Conservation (phyloP, 2,113 vertebrate genomes). For the Cranoglanis bouderius region DNA sequence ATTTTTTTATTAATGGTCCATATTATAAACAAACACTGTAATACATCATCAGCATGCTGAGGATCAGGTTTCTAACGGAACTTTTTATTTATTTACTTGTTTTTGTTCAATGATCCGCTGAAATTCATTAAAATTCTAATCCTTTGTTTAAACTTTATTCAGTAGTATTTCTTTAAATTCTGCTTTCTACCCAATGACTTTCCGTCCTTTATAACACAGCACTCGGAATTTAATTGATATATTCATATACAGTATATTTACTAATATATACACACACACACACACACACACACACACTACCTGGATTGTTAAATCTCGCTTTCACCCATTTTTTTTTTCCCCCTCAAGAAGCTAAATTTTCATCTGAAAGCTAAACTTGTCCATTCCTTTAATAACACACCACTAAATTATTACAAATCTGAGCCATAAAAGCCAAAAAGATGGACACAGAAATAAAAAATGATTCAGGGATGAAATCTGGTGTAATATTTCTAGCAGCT, state of each 20-base stretch:
- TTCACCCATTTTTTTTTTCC: not conserved
- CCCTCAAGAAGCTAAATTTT: not conserved
- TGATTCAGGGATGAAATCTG: not conserved
- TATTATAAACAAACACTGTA: too few species aligned
- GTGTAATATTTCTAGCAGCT: not conserved
- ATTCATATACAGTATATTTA: not conserved
- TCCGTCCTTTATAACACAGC: too few species aligned
- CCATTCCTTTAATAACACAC: not conserved
- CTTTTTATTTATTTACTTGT: too few species aligned
- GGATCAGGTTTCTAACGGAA: too few species aligned
- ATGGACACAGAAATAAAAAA: not conserved
- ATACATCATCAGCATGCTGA: too few species aligned
- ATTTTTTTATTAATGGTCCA: too few species aligned
- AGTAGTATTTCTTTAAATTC: too few species aligned
- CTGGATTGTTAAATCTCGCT: not conserved
- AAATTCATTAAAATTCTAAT: too few species aligned
- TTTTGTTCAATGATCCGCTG: too few species aligned
- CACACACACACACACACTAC: not conserved
- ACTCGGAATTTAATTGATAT: not conserved
- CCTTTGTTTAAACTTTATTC: too few species aligned
- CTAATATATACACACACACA: too few species aligned
- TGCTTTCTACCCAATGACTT: too few species aligned
- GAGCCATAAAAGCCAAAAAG: not conserved
- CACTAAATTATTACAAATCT: not conserved
- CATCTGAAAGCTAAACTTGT: not conserved